Base-by-base conservation (phyloP, 2,888 invertebrate genomes). In the Asteroscopus sphinx region DNA sequence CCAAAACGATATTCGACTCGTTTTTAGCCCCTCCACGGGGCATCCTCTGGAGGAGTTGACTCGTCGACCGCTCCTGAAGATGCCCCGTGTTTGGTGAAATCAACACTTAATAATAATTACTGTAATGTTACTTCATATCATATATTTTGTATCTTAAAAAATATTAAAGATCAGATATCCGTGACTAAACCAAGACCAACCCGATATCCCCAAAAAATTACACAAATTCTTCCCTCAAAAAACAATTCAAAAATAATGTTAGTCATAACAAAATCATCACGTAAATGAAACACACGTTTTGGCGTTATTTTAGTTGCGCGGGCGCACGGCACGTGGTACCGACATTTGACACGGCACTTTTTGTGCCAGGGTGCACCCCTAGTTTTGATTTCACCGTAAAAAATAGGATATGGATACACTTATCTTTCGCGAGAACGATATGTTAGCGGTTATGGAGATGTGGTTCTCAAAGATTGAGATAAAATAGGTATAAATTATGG, bases 211-310 rank as follows among this genome's bases (percentile, higher is more conserved):
- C 53, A 60, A 70, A 68, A 67, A 66, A 75, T 53, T 30, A 30
- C 1, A 4, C 11, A 12, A 33, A 79, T 44, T 5, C 15, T 32
- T 42, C 45, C 57, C 48, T 45, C 6, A 70, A 68, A 75, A 73
- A 66, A 58, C 33, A 47, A 36, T 77, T 74, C 87, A 86, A 88
- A 59, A 90, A 87, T 89, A 90, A 91, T 90, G 82, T 86, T 65
- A 82, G 87, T 91, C 92, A 93, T 93, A 93, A 93, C 93, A 92
- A 90, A 88, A 91, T 93, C 91, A 85, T 92, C 93, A 92, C 92
- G 91, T 89, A 91, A 88, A 92, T 89, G 88, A 90, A 91, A 86
- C 82, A 86, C 91, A 92, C 91, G 88, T 92, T 91, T 83, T 78
- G 65, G n/a, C 78, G 80, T 80, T 90, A 88, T 90, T 91, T 90